Evolutionary conservation across 2,888 invertebrate species (phyloP), one percentile per base, ranked within the genome.

Genomic region (Aspidiotus rigidus): DNA sequence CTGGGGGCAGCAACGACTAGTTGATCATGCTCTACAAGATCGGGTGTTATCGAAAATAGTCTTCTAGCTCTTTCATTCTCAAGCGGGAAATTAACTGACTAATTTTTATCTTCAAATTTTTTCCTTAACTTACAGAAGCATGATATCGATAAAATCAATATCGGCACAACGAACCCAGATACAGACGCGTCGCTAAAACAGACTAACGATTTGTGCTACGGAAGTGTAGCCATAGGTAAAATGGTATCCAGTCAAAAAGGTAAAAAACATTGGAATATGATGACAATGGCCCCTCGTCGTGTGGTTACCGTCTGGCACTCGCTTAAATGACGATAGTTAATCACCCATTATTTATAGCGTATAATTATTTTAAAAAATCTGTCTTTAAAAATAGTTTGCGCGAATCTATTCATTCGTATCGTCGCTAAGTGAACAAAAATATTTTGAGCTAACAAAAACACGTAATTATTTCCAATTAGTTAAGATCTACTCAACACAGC

Each of bases 301-400:
- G 69, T 69, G 16, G 69, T 69, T 55, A 69, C 69, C 7, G 55
- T 69, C n/a, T 69, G 69, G 69, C 69, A 69, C 15, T 40, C 63
- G 15, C 56, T 69, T 10, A 69, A 69, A 49, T 69, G 57, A 63
- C 11, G 10, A 57, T 28, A 28, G 28, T 28, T 28, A 53, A n/a
- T n/a, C 53, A 15, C 53, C 53, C 28, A 28, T 28, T 28, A 28
- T 28, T 28, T 28, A 28, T 28, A 28, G 5, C 28, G 28, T 28
- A 28, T 28, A 28, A 28, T 28, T 28, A 28, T 28, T 28, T n/a
- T 28, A 28, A 28, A 28, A 28, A 28, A 28, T 28, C 28, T 28
- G 28, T 28, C 28, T 28, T 28, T 28, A 28, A 5, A 28, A 28
- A 28, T 28, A 28, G 28, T 28, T 28, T 28, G 28, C 28, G 28